These are phyloP conservation scores for Anisognathus igniventris DNA, from an alignment of 2,797 vertebrate species.

Conservation along the genomic window DNA sequence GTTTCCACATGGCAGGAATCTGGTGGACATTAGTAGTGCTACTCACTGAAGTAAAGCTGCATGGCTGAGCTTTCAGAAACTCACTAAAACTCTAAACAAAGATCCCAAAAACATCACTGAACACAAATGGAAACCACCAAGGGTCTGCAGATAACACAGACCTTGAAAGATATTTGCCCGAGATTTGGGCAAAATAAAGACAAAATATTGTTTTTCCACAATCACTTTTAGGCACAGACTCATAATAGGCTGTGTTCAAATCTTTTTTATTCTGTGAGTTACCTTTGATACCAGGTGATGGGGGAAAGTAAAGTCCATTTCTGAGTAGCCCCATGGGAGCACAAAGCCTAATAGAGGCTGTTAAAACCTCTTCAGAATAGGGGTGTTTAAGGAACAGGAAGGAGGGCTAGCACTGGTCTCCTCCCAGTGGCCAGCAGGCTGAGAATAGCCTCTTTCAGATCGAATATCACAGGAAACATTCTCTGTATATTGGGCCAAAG, in stretches of 20 bases:
- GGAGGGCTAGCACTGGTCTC: background rate
- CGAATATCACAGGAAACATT: background rate
- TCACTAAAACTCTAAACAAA: background rate
- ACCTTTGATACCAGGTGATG: background rate
- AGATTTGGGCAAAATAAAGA: background rate
- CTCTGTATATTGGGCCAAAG: background rate
- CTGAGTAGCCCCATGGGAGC: background rate
- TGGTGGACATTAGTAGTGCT: background rate
- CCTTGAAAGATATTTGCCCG: background rate
- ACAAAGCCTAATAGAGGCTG: background rate
- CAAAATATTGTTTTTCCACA: background rate
- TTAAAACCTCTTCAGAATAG: background rate
- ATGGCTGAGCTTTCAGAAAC: background rate
- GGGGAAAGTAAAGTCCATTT: background rate
- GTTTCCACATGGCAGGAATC: background rate
- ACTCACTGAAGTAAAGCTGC: background rate
- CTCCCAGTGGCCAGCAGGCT: background rate
- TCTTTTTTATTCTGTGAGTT: background rate
- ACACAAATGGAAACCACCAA: background rate
- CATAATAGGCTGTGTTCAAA: background rate
- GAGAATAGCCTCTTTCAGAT: background rate
- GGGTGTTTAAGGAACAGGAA: background rate
- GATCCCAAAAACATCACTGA: background rate
- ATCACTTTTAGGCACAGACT: background rate
- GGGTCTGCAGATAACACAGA: background rate